phyloP scores from a whole-genome alignment of 1,140 invertebrate species.

The Calliopsis andreniformis region DNA sequence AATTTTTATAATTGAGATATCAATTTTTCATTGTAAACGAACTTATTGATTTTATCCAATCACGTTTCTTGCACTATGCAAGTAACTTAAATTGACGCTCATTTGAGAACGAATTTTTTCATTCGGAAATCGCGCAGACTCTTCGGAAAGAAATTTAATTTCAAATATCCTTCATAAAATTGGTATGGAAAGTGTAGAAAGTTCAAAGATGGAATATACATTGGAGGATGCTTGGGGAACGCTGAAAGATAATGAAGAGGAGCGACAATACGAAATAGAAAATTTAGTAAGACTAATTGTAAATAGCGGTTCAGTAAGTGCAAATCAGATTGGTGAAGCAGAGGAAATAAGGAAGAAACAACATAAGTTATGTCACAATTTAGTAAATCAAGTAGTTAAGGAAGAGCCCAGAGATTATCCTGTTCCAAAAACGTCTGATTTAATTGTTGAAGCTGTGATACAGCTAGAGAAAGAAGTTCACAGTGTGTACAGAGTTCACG shows the following conservation, averaged over 20 bases:
- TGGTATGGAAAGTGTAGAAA: not conserved
- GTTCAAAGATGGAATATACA: constrained; percentile 58
- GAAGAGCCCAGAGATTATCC: constrained; percentile 66
- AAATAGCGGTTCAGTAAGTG: constrained; percentile 56
- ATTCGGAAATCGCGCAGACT: too few relatives aligned
- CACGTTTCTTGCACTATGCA: too few relatives aligned
- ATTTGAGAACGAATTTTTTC: too few relatives aligned
- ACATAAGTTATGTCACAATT: constrained; percentile 45
- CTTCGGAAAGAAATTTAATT: too few relatives aligned
- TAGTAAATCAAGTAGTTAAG: constrained; percentile 53
- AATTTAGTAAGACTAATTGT: constrained; percentile 50
- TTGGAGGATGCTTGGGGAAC: constrained; percentile 67
- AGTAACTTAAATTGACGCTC: too few relatives aligned
- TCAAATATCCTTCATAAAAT: not conserved
- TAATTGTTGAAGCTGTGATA: constrained; percentile 54
- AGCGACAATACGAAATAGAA: constrained; percentile 61
- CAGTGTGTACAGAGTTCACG: constrained; percentile 29
- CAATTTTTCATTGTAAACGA: too few relatives aligned
- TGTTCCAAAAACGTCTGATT: constrained; percentile 64
- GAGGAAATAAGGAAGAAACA: constrained; percentile 64
- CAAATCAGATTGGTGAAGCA: constrained; percentile 1
- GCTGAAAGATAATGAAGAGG: constrained; percentile 56
- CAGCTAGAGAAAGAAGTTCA: constrained; percentile 60
- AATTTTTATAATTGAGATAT: too few relatives aligned
- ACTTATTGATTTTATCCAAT: too few relatives aligned